Conservation (phyloP, 2,888 invertebrate species). For the Mesorhabditis sp. region DNA sequence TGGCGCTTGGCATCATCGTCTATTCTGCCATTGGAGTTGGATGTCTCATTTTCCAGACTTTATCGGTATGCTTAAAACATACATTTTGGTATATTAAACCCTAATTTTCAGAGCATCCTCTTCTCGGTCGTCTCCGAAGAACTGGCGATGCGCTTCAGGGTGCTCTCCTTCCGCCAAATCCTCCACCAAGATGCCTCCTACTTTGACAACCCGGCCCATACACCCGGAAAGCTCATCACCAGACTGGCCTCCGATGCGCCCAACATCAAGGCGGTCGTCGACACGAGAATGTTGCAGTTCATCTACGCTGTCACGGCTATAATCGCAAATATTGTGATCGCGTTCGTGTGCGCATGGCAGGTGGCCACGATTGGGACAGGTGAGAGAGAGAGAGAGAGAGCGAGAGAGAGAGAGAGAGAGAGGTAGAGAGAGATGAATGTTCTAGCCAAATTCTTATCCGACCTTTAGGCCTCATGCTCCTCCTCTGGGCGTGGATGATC, state of each 20-base stretch:
- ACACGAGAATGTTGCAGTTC: constrained; percentile 58
- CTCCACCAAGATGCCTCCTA: constrained; percentile 60
- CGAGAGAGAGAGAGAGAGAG: no score
- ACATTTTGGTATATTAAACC: neutral
- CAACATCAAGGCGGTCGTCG: constrained; percentile 60
- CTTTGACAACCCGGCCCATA: constrained; percentile 60
- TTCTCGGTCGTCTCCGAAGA: constrained; percentile 46
- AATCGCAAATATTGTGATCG: constrained; percentile 58
- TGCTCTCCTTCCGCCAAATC: constrained; percentile 49
- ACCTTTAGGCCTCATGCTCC: constrained; percentile 50
- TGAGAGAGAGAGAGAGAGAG: neutral
- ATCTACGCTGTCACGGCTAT: constrained; percentile 59
- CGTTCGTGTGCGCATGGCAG: constrained; percentile 61
- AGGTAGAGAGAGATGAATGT: no score
- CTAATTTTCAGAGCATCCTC: constrained; percentile 28
- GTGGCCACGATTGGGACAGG: constrained; percentile 39
- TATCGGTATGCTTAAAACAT: constrained; percentile 26
- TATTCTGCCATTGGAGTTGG: constrained; percentile 34
- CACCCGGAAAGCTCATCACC: constrained; percentile 59
- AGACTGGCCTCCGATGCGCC: constrained; percentile 61
- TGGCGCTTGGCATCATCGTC: constrained; percentile 38
- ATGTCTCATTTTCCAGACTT: constrained; percentile 31
- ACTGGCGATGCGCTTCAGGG: constrained; percentile 45
- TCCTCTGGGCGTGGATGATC: constrained; percentile 58
- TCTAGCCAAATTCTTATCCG: no score